Evolutionary conservation across 2,888 invertebrate genomes (phyloP).

Genomic region (Craniophora ligustri): DNA sequence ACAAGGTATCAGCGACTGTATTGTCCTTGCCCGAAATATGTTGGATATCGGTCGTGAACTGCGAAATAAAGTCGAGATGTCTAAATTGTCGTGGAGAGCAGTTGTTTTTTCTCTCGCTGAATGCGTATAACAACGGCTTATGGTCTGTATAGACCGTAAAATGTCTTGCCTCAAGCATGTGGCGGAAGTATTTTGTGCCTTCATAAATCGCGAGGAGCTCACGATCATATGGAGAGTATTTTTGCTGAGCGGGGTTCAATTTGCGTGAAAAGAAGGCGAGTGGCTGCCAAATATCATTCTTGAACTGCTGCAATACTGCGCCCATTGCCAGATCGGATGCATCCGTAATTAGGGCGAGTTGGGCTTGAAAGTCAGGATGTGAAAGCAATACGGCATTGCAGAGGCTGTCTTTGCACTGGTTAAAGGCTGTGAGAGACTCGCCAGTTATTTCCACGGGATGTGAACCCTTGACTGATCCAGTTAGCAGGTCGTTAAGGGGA

Average conservation of each 20-base stretch:
- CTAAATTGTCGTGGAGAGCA: conserved; percentile 4
- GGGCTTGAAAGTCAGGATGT: neutral
- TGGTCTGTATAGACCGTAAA: too few species aligned
- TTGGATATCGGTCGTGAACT: neutral
- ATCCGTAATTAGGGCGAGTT: conserved; percentile 3
- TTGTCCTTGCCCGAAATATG: conserved; percentile 3
- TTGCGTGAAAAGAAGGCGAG: neutral
- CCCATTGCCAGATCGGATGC: conserved; percentile 1
- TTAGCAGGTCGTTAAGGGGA: neutral
- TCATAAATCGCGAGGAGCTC: conserved; percentile 19
- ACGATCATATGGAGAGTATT: conserved; percentile 2
- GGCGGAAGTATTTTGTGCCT: conserved; percentile 8
- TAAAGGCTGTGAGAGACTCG: neutral
- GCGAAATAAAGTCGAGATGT: conserved; percentile 1
- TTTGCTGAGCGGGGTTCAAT: neutral
- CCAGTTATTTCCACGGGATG: neutral
- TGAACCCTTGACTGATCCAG: neutral
- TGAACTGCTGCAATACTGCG: neutral
- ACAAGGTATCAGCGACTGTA: conserved; percentile 8
- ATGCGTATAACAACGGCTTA: neutral
- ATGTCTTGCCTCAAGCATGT: conserved; percentile 16
- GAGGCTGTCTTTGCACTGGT: conserved; percentile 1
- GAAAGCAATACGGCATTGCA: neutral
- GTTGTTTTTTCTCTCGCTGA: neutral
- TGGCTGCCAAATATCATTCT: neutral